A percentile compares a stretch with the other conserved stretches of the same genome.
Evolutionary conservation across 2,888 invertebrate species (phyloP).

Genomic region (Bhutanitis thaidina): DNA sequence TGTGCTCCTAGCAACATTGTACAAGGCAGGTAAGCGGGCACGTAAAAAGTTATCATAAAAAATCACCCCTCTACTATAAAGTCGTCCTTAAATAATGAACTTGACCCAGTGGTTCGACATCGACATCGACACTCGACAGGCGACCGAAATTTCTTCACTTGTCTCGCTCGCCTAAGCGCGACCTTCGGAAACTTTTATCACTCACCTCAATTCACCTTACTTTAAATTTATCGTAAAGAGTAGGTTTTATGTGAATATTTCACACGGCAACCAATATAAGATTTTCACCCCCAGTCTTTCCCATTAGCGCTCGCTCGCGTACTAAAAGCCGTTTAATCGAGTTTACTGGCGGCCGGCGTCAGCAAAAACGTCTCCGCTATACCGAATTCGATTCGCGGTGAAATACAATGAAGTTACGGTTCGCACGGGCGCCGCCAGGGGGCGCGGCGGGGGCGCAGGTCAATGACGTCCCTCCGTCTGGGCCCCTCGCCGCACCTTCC

Average conservation of each 20-base stretch:
- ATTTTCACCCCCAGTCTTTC: constrained; percentile 18
- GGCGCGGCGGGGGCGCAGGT: constrained; percentile 52
- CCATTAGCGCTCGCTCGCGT: constrained; percentile 15
- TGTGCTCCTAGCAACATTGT: constrained; percentile 2
- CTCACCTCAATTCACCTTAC: no score
- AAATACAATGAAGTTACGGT: constrained; percentile 70
- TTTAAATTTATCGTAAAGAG: no score
- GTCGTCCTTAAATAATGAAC: constrained; percentile 54
- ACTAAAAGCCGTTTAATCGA: constrained; percentile 30
- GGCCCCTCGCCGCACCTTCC: constrained; percentile 43
- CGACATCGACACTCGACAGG: constrained; percentile 19
- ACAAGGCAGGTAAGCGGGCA: constrained; percentile 15
- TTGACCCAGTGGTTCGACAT: constrained; percentile 56
- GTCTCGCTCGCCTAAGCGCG: constrained; percentile 30
- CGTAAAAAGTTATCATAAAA: constrained; percentile 19
- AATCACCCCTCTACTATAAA: constrained; percentile 19
- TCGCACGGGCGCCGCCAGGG: constrained; percentile 53
- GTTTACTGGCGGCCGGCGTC: constrained; percentile 26
- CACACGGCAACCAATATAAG: constrained; percentile 13
- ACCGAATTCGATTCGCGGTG: constrained; percentile 65
- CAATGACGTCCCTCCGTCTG: constrained; percentile 75
- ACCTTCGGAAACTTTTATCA: no score
- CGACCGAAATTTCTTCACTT: constrained; percentile 32
- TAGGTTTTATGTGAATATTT: constrained; percentile 18
- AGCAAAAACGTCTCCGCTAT: constrained; percentile 51